phyloP scores from a whole-genome alignment of 2,113 vertebrate genomes.

The Melanerpes aurifrons region DNA sequence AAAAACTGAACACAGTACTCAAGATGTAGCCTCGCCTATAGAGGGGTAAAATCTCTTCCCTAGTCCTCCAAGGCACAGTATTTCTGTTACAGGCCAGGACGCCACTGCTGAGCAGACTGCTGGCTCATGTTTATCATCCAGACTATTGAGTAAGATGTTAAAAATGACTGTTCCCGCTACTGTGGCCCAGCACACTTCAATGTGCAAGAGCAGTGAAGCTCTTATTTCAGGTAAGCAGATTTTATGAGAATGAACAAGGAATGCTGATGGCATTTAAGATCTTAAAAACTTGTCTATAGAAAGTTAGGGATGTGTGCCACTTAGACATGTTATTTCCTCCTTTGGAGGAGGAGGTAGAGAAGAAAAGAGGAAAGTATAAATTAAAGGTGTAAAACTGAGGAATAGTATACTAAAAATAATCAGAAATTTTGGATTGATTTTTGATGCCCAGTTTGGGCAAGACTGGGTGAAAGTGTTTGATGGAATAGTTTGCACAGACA shows the following conservation, averaged over 20 bases:
- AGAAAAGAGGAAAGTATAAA: background rate
- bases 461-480: background rate
- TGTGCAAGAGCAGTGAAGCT: background rate
- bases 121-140: no score
- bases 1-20: no score
- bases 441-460: background rate
- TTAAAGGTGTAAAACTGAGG: background rate
- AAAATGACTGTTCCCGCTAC: no score
- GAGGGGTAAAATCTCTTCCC: no score
- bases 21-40: no score
- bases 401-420: background rate
- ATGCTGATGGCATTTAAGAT: background rate
- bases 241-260: background rate
- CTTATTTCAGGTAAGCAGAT: background rate
- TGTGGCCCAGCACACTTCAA: background rate
- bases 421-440: background rate
- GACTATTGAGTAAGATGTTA: no score
- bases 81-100: no score
- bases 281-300: background rate
- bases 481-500: background rate
- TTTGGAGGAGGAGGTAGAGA: background rate
- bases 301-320: background rate
- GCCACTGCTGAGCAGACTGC: no score
- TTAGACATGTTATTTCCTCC: background rate
- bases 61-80: no score